phyloP scores from a whole-genome alignment of 2,113 vertebrate species.

The Poecilia latipinna region DNA sequence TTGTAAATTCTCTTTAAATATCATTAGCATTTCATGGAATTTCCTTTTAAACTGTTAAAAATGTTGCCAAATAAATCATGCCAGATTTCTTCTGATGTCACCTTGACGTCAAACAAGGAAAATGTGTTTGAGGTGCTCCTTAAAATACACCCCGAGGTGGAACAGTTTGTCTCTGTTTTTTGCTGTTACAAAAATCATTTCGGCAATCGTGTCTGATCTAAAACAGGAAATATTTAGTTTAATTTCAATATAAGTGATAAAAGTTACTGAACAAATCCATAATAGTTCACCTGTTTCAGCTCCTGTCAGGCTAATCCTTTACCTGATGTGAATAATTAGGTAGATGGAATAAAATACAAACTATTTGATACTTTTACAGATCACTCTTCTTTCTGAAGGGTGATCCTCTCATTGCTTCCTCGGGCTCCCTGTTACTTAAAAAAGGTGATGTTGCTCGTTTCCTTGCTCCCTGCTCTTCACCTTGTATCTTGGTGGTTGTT shows the following conservation, averaged over 20 bases:
- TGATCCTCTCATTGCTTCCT: constrained; percentile 21
- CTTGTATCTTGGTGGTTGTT: constrained; percentile 66
- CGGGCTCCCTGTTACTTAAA: constrained; percentile 7
- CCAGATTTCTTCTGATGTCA: no score
- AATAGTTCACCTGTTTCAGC: constrained; percentile 7
- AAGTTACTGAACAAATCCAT: background rate
- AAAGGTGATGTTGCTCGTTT: constrained; percentile 27
- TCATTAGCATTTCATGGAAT: no score
- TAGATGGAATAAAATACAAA: background rate
- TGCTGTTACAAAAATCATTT: no score
- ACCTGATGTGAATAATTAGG: background rate
- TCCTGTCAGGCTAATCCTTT: background rate
- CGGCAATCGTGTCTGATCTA: no score
- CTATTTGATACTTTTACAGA: constrained; percentile 7
- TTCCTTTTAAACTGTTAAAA: no score
- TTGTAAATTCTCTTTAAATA: no score
- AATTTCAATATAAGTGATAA: background rate
- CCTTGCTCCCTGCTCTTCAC: constrained; percentile 32
- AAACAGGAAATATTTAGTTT: no score
- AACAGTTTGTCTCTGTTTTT: no score
- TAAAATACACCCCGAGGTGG: background rate
- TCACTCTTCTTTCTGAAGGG: background rate
- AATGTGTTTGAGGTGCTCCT: no score
- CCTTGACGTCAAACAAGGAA: no score
- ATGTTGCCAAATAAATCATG: no score